Evolutionary conservation across 2,888 invertebrate genomes (phyloP), one percentile per base, ranked within the genome.

Genomic region (Habroteleia sp.): DNA sequence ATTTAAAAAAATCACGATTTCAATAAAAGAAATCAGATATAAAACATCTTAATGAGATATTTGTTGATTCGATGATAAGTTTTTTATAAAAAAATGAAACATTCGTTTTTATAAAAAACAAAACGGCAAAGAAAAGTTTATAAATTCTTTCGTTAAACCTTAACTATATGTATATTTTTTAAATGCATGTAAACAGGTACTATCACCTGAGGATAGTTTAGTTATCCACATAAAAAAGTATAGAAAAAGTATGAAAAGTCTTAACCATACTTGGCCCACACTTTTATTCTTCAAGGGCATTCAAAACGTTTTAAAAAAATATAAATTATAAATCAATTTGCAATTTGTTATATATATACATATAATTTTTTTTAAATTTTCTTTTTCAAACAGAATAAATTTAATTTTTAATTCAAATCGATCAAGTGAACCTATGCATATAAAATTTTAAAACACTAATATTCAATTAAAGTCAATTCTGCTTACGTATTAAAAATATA

Each of bases 171-270:
- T 35, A 60, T 60, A 27, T 14, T 46, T 16, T 17, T 50, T 48
- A 62, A 48, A 62, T 62, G 62, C 62, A 62, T 41, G 6, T 23
- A 29, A 48, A 39, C 62, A 50, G 62, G 48, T 62, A 39, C 35
- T n/a, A 10, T n/a, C 4, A 62, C 48, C 41, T 39, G 62, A n/a
- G 39, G 25, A 41, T 48, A 48, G 10, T 46, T 41, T 16, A 23
- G 16, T 56, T 35, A 29, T 50, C 48, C 31, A 50, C 39, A 41
- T 62, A 39, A 39, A 62, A 62, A 50, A 46, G 62, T 62, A 17
- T 41, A 29, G 48, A 48, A 48, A 60, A 62, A 50, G 62, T 62
- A 41, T 41, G 25, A 35, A 50, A 46, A 62, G 2, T 29, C 20
- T 37, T 48, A 39, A 27, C n/a, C 41, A 50, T 62, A 50, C 50